Evolutionary conservation across 2,888 invertebrate species (phyloP).

Genomic region (Sarcophaga carnaria): DNA sequence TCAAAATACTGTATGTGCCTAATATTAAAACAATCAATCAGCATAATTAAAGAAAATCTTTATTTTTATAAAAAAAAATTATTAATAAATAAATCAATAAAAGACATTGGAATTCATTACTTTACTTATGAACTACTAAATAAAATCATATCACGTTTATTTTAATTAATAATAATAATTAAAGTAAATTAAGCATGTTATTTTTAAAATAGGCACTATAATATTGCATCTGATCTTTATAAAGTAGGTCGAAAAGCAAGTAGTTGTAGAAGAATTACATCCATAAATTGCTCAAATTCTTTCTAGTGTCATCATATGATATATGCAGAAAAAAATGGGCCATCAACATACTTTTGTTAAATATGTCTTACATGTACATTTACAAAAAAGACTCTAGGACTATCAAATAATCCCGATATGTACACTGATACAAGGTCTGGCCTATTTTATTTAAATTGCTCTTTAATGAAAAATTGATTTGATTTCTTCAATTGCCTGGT

Average conservation of each 20-base stretch:
- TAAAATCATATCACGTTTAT: conserved; percentile 66
- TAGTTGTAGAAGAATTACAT: no score
- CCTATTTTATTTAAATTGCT: no score
- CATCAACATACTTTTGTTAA: no score
- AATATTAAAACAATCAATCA: conserved; percentile 22
- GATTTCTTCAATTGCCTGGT: no score
- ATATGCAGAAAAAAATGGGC: no score
- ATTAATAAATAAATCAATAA: conserved; percentile 45
- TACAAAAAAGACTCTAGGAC: no score
- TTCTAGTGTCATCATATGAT: no score
- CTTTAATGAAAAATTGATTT: no score
- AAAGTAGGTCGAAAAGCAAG: conserved; percentile 9
- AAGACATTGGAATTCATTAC: conserved; percentile 32
- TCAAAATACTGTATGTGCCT: conserved; percentile 81
- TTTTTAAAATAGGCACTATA: conserved; percentile 77
- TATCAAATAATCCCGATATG: no score
- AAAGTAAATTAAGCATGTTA: conserved; percentile 29
- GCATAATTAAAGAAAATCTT: conserved; percentile 44
- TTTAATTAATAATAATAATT: conserved; percentile 39
- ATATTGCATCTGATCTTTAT: conserved; percentile 77
- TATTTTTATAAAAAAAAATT: conserved; percentile 55
- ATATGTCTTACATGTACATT: no score
- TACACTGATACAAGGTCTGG: no score
- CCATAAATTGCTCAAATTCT: no score
- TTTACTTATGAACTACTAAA: conserved; percentile 56